phyloP scores from a whole-genome alignment of 1,140 invertebrate genomes.

The Brachionus rotundiformis region DNA sequence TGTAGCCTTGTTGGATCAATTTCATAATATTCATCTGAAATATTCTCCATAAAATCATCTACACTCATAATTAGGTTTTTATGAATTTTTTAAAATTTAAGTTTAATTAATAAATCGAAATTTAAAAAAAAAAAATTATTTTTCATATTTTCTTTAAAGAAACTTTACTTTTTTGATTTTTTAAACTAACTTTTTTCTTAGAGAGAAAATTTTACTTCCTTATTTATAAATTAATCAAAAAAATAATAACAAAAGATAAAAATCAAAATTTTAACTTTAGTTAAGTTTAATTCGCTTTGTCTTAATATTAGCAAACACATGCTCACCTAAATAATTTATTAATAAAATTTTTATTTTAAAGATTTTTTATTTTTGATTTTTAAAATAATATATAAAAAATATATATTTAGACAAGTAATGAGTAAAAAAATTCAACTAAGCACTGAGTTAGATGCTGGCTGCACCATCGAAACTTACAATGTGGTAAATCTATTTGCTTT shows the following conservation, averaged over 20 bases:
- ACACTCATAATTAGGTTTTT: not conserved
- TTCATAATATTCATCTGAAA: not conserved
- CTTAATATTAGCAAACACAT: not conserved
- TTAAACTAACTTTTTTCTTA: no score
- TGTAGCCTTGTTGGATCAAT: not conserved
- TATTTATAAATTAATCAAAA: no score
- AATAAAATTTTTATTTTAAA: not conserved
- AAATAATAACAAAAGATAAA: not conserved
- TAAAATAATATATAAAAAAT: no score
- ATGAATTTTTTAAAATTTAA: not conserved
- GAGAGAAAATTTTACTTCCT: no score
- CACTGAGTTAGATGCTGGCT: not conserved
- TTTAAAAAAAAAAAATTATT: no score
- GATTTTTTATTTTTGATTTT: not conserved
- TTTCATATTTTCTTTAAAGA: no score
- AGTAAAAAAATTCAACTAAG: conserved; percentile 42
- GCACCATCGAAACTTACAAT: conserved; percentile 5
- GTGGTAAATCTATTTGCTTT: not conserved
- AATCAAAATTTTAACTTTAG: not conserved
- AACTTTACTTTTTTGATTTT: no score
- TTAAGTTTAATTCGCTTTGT: not conserved
- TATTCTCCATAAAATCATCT: not conserved
- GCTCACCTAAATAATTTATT: not conserved
- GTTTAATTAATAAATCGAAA: not conserved
- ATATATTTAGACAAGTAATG: not conserved